Evolutionary conservation across 1,140 invertebrate genomes (phyloP), one percentile per base, ranked within the genome.

Genomic region (Pteromalus puparum): DNA sequence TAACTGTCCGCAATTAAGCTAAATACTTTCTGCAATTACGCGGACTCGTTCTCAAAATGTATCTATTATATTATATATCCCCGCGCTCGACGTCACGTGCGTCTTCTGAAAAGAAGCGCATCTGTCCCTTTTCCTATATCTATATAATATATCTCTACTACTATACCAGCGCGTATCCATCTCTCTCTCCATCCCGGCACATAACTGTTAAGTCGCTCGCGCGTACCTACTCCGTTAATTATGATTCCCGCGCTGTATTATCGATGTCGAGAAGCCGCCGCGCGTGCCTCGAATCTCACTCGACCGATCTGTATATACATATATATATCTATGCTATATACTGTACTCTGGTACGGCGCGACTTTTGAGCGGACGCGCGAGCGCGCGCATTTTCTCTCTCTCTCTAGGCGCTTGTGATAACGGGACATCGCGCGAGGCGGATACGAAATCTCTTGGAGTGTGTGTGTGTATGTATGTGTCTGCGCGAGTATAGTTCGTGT

Each of bases 221-320:
- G n/a, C 34, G 21, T 83, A 84, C 72, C 82, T 79, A 30, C 67
- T 78, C 38, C 38, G 46, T 34, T 74, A 74, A 84, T 84, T 84
- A 79, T 79, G 24, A 78, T 78, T 78, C 38, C 38, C 18, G 61
- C 38, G 61, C 18, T 21, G 30, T n/a, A 26, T 84, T 75, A 84
- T 79, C 81, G 61, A 82, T 30, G 81, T 48, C n/a, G 21, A 48
- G 15, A 61, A 26, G 30, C n/a, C 30, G 30, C 38, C 65, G 68
- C 28, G 76, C 82, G 77, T 79, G 76, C 76, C 30, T 84, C 38
- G 76, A 84, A 84, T 84, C 42, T 78, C 24, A 18, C 67, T 68
- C 30, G 53, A 24, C 21, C 48, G 30, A 82, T 76, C 53, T 46
- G 18, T 42, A n/a, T 24, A 38, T 38, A 70, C 10, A 24, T 70